Evolutionary conservation across 92 coral and sea anemone genomes (phyloP).

Genomic region (Phenganax stokvisi): DNA sequence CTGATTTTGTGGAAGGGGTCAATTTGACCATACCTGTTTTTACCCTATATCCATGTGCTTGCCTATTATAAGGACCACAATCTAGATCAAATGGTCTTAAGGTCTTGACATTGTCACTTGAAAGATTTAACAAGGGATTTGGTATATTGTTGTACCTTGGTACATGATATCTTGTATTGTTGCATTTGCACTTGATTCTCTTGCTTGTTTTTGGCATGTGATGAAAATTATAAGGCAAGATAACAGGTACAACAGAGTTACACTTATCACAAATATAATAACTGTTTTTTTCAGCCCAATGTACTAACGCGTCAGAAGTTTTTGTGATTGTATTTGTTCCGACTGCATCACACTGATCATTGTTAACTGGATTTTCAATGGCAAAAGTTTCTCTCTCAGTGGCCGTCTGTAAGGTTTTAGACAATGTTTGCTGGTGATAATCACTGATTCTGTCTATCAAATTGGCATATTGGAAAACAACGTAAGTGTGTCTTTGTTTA

Average conservation of each 20-base stretch:
- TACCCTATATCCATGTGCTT: conserved; percentile 23
- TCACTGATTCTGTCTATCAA: too few species aligned
- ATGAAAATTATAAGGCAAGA: not conserved
- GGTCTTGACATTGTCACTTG: not conserved
- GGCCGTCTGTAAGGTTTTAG: too few species aligned
- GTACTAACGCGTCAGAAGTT: not conserved
- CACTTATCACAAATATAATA: conserved; percentile 1
- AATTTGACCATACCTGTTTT: not conserved
- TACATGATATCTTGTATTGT: not conserved
- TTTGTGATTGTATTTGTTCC: not conserved
- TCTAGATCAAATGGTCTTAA: conserved; percentile 33
- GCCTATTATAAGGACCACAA: conserved; percentile 16
- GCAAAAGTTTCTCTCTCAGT: too few species aligned
- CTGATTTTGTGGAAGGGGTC: not conserved
- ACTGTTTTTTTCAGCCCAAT: not conserved
- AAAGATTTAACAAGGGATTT: not conserved
- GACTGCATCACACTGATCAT: not conserved
- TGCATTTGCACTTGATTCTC: not conserved
- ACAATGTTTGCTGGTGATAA: too few species aligned
- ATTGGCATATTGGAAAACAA: too few species aligned
- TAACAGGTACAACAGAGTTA: conserved; percentile 13
- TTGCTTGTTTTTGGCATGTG: not conserved
- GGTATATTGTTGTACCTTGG: not conserved
- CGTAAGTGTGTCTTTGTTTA: too few species aligned
- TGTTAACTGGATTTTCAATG: not conserved